Evolutionary conservation across 2,113 vertebrate genomes (phyloP), one percentile per base, ranked within the genome.

Genomic region (Protomyctophum bolini): DNA sequence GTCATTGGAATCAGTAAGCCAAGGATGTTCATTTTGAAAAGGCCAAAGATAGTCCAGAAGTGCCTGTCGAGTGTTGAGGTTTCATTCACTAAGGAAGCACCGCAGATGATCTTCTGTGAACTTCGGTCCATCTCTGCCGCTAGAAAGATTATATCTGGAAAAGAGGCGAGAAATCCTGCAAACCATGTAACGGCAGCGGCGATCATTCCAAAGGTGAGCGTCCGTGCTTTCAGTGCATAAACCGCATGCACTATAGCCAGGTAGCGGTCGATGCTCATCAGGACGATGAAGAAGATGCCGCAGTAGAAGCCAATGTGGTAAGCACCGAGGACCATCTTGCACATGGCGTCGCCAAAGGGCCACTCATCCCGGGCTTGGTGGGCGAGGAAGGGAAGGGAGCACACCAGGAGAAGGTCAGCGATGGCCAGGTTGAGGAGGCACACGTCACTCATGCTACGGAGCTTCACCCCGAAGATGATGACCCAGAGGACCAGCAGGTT

Each of bases 261-360:
- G 72, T 98, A 98, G 6, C 95, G 88, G 65, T 98, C 96, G 0
- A 98, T 63, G 12, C 96, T 97, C 93, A 98, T 84, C n/a, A 98
- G 88, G 75, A 92, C 91, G 48, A 97, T 93, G 77, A 98, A 98
- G 7, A 97, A 96, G 73, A 95, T 94, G 0, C 95, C 95, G 0
- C 93, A 87, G 75, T 95, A 98, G 67, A 95, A 96, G 41, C 94
- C 94, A 0, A 94, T 61, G 0, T 92, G 33, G 67, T 97, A 96
- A 45, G 90, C 3, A 1, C 92, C 90, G 0, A 94, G 92, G 11
- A 96, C 84, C 0, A 94, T 10, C 66, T 91, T 94, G 58, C 96
- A 98, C 73, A 94, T 78, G 0, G 0, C 5, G 0, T 91, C 70
- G 2, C 96, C 95, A 51, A 97, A 96, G 61, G 83, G 10, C 97